Percentiles rank a stretch among this genome's conserved stretches.
Evolutionary conservation across 2,113 vertebrate genomes (phyloP).

Genomic region (Herpailurus yagouaroundi): DNA sequence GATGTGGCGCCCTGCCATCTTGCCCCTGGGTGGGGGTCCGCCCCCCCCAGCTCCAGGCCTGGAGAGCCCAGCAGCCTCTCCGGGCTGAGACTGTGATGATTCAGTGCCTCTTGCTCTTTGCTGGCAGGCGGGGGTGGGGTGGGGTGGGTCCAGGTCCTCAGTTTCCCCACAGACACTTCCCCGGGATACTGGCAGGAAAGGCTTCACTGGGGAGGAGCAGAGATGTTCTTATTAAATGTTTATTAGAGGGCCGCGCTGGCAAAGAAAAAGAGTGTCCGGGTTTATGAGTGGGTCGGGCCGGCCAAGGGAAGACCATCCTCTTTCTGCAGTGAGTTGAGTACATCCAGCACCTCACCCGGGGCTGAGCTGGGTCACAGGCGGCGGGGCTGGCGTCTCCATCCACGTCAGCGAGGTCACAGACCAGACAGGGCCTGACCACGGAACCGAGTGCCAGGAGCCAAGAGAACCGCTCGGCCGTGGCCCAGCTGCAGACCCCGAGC

Average conservation of each 20-base stretch:
- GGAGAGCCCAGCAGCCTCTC: not conserved
- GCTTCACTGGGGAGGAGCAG: fast-evolving
- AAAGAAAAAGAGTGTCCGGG: not conserved
- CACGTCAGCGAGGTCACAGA: fast-evolving
- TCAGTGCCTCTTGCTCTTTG: not conserved
- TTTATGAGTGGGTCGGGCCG: not conserved
- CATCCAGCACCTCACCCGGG: fast-evolving
- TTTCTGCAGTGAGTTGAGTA: not conserved
- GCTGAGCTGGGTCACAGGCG: fast-evolving
- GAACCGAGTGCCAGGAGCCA: no score
- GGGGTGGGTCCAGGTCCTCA: not conserved
- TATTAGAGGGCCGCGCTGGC: not conserved
- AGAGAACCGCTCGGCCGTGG: not conserved
- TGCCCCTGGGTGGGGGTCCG: not conserved
- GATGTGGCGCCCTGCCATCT: no score
- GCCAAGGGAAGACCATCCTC: not conserved
- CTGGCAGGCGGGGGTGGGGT: not conserved
- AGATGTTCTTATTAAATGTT: not conserved
- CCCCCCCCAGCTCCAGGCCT: not conserved
- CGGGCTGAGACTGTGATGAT: not conserved
- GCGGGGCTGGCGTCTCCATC: not conserved
- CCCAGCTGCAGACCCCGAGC: fast-evolving
- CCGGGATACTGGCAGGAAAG: fast-evolving
- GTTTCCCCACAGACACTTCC: not conserved
- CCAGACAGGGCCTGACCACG: fast-evolving